These are phyloP conservation scores for Pseudeuparius sepicola DNA, from an alignment of 2,888 invertebrate genomes.

Conservation along the genomic window DNA sequence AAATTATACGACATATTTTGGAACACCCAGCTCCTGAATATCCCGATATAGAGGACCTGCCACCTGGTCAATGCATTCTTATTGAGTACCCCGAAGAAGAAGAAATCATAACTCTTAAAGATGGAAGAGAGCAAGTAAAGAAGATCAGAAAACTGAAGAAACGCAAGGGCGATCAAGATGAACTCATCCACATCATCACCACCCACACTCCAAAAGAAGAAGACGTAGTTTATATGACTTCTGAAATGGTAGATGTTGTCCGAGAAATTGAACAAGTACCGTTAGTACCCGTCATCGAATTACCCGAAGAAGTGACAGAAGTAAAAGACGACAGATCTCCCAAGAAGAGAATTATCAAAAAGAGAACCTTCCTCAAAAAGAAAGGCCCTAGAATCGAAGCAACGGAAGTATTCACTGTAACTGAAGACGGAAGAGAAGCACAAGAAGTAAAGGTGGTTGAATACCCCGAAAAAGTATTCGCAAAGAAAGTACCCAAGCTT, in stretches of 20 bases:
- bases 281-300: constrained; percentile 29
- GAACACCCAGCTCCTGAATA: constrained; percentile 28
- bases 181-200: constrained; percentile 40
- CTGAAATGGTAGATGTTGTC: constrained; percentile 23
- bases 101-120: constrained; percentile 30
- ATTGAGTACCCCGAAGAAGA: constrained; percentile 32
- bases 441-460: constrained; percentile 27
- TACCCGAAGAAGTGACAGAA: constrained; percentile 34
- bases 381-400: constrained; percentile 32
- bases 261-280: constrained; percentile 23
- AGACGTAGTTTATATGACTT: constrained; percentile 26
- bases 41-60: constrained; percentile 27
- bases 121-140: constrained; percentile 27
- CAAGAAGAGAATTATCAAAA: constrained; percentile 35
- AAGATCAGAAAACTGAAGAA: constrained; percentile 31
- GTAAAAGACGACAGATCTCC: constrained; percentile 37
- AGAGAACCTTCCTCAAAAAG: constrained; percentile 31
- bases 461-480: constrained; percentile 20
- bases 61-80: constrained; percentile 22
- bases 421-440: constrained; percentile 31
- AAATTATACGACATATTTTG: constrained; percentile 32
- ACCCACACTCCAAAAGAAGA: constrained; percentile 31
- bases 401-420: constrained; percentile 31
- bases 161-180: constrained; percentile 32
- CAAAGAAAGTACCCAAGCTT: constrained; percentile 12